phyloP scores from a whole-genome alignment of 2,113 vertebrate genomes.

The Strigops habroptila region DNA sequence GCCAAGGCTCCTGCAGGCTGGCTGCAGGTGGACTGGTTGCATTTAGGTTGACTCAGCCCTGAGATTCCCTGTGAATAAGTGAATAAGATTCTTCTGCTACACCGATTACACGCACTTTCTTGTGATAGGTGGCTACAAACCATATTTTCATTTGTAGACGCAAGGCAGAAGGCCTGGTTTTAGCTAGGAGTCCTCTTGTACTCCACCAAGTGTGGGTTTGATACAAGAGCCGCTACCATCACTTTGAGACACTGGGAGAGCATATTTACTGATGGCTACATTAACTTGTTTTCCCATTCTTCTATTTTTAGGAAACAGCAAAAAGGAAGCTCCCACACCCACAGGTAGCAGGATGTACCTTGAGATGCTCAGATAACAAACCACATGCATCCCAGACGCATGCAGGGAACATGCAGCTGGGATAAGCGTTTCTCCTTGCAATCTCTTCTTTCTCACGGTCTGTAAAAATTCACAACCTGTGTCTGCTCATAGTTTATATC shows the following conservation, averaged over 20 bases:
- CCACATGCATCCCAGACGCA: rapidly evolving
- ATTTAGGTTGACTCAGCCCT: not conserved
- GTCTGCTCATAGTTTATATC: not conserved
- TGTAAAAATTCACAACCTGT: not conserved
- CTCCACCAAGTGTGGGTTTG: not conserved
- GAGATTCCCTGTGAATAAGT: not conserved
- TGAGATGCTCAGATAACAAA: not conserved
- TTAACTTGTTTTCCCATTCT: not conserved
- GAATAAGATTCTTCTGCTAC: not conserved
- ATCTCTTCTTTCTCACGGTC: not conserved
- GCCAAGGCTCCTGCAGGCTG: not conserved
- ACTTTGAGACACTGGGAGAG: not conserved
- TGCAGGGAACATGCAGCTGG: not conserved
- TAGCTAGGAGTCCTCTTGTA: not conserved
- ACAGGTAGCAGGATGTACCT: not conserved
- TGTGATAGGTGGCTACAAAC: not conserved
- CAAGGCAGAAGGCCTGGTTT: not conserved
- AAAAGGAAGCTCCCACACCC: not conserved
- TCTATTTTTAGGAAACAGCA: not conserved
- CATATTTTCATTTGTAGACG: not conserved
- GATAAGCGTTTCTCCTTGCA: not conserved
- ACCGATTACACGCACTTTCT: not conserved
- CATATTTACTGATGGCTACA: not conserved
- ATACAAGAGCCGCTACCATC: not conserved
- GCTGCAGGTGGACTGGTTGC: not conserved